Percentiles rank a stretch among this genome's conserved stretches.
Evolutionary conservation across 2,888 invertebrate genomes (phyloP).

Genomic region (Linnaemya tessellans): DNA sequence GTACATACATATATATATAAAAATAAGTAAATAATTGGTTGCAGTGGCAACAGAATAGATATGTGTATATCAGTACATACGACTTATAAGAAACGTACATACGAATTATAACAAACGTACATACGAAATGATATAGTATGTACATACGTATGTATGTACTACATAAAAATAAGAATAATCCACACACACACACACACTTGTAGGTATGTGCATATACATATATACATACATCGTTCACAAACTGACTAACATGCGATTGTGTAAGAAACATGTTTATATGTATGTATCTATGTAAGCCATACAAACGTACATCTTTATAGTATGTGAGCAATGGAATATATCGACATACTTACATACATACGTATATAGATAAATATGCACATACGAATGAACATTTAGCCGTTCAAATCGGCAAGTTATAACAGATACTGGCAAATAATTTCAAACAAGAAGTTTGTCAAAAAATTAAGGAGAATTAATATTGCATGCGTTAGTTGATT

Average conservation of each 20-base stretch:
- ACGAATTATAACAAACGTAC: too few relatives aligned
- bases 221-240: background rate
- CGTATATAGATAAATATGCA: background rate
- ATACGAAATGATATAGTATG: too few relatives aligned
- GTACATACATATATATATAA: too few relatives aligned
- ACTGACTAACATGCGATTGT: slow-evolving; percentile 4
- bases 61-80: slow-evolving; percentile 32
- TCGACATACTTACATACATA: background rate
- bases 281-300: background rate
- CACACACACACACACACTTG: background rate
- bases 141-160: background rate
- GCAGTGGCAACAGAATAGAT: slow-evolving; percentile 25
- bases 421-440: slow-evolving; percentile 14
- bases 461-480: slow-evolving; percentile 26
- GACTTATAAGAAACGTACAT: slow-evolving; percentile 1
- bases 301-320: background rate
- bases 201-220: background rate
- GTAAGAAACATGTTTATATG: background rate
- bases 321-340: background rate
- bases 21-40: slow-evolving; percentile 38
- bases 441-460: slow-evolving; percentile 38
- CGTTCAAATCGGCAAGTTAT: slow-evolving; percentile 1
- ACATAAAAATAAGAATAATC: background rate
- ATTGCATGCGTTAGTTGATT: background rate
- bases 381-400: background rate